phyloP scores from a whole-genome alignment of 2,113 vertebrate genomes.

The Mormyrus iriodes region DNA sequence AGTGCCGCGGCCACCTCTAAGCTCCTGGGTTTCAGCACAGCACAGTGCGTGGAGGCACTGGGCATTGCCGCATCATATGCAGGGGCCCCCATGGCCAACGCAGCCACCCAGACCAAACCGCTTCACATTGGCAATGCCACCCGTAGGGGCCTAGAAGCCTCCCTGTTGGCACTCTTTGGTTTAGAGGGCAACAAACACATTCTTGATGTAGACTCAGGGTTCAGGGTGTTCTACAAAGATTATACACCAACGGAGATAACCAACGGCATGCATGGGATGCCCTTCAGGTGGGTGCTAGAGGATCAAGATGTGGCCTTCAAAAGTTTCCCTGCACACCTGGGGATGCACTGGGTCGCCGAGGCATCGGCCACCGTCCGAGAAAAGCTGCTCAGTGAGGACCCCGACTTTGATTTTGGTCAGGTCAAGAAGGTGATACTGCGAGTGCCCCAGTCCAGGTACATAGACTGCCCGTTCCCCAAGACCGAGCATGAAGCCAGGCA shows the following conservation, averaged over 20 bases:
- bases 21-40: constrained; percentile 64
- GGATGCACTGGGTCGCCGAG: constrained; percentile 86
- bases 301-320: constrained; percentile 85
- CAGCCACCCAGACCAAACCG: constrained; percentile 87
- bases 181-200: constrained; percentile 74
- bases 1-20: constrained; percentile 82
- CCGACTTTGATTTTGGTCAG: constrained; percentile 45
- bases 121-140: constrained; percentile 83
- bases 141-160: constrained; percentile 74
- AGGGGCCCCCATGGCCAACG: constrained; percentile 83
- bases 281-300: constrained; percentile 74
- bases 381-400: constrained; percentile 45
- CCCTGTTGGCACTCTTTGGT: constrained; percentile 70
- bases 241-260: constrained; percentile 65
- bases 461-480: constrained; percentile 69
- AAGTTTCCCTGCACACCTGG: constrained; percentile 80
- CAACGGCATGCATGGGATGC: constrained; percentile 39
- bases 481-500: constrained; percentile 85
- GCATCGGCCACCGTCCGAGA: constrained; percentile 63
- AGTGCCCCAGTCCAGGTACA: constrained; percentile 74
- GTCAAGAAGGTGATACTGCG: constrained; percentile 64
- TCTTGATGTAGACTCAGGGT: constrained; percentile 70
- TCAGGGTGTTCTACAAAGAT: constrained; percentile 81
- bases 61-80: constrained; percentile 84
- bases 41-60: constrained; percentile 70